Evolutionary conservation across 2,113 vertebrate genomes (phyloP).

Genomic region (Misgurnus mizolepis): DNA sequence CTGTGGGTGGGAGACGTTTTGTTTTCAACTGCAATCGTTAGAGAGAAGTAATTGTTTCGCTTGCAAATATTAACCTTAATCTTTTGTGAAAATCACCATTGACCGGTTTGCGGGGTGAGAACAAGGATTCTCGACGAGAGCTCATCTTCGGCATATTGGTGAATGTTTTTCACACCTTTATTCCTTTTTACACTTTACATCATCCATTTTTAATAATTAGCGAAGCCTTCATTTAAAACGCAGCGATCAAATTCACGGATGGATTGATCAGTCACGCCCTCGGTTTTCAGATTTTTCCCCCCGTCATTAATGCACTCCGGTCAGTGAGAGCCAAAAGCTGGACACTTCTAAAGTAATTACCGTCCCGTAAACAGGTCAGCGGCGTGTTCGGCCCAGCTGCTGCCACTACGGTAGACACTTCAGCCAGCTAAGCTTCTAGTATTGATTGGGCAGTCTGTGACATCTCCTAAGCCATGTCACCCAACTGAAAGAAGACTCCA

Average conservation of each 20-base stretch:
- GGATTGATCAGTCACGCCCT: slow-evolving; percentile 51
- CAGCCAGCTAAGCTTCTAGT: slow-evolving; percentile 81
- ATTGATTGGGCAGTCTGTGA: slow-evolving; percentile 95
- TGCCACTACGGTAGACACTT: slow-evolving; percentile 74
- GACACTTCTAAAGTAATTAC: slow-evolving; percentile 85
- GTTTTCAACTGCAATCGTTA: slow-evolving; percentile 32
- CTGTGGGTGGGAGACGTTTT: slow-evolving; percentile 41
- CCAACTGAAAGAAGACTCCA: slow-evolving; percentile 94
- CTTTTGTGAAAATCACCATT: slow-evolving; percentile 26
- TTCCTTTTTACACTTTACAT: slow-evolving; percentile 16
- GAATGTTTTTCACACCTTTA: not conserved
- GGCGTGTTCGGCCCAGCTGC: slow-evolving; percentile 84
- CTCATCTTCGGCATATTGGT: no score
- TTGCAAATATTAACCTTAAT: slow-evolving; percentile 26
- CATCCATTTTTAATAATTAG: slow-evolving; percentile 26
- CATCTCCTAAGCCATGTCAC: slow-evolving; percentile 97
- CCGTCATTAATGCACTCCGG: slow-evolving; percentile 73
- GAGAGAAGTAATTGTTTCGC: slow-evolving; percentile 8
- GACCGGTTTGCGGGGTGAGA: not conserved
- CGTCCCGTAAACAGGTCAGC: slow-evolving; percentile 84
- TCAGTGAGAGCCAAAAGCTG: slow-evolving; percentile 71
- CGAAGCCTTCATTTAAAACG: slow-evolving; percentile 43
- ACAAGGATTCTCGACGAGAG: not conserved
- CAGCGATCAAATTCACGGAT: slow-evolving; percentile 43
- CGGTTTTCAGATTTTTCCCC: slow-evolving; percentile 21